Base-by-base conservation (phyloP, 2,888 invertebrate genomes). In the Hirtodrosophila trivittata region DNA sequence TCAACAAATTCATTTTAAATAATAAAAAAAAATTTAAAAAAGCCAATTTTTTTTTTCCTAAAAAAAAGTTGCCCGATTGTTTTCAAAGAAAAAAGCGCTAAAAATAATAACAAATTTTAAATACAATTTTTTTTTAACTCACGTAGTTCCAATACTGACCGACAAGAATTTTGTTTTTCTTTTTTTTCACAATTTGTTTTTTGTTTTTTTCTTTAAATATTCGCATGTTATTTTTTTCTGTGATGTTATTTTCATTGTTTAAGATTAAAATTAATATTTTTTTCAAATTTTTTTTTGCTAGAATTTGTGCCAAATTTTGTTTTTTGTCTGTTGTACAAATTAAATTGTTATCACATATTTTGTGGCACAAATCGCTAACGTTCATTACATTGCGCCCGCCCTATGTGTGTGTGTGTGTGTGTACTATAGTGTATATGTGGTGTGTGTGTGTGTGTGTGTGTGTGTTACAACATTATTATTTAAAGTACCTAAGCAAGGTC, bases 121-220 rank as follows among this genome's bases (percentile, higher is more conserved):
- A 75, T 67, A 64, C 50, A 66, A 57, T 62, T 52, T 39, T 37
- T 13, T 42, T 66, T 57, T 71, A 66, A 32, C 67, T 81, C 75
- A 80, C 75, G 72, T 80, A 76, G 66, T 78, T 83, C 69, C 76
- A 83, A 83, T 83, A 83, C 83, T 83, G 83, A 86, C 82, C 76
- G 82, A 83, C 77, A 80, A 77, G 62, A 77, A 73, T 66, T 71
- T 68, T 80, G 56, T 58, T 67, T 59, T 62, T 42, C 26, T 47
- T 43, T 52, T 56, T 38, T 28, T 2, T 45, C 54, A 51, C 18
- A 13, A 62, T 50, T 41, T 52, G 38, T 43, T 51, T 39, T 37
- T 7, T 14, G 10, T 39, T 39, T 45, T 39, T 25, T 13, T 54
- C 41, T 10, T 46, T 37, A 45, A 55, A 69, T 76, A 77, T 76